Evolutionary conservation across 35 echinoderm and acorn worm genomes (phyloP), one percentile per base, ranked within the genome.

Genomic region (Apostichopus californicus): DNA sequence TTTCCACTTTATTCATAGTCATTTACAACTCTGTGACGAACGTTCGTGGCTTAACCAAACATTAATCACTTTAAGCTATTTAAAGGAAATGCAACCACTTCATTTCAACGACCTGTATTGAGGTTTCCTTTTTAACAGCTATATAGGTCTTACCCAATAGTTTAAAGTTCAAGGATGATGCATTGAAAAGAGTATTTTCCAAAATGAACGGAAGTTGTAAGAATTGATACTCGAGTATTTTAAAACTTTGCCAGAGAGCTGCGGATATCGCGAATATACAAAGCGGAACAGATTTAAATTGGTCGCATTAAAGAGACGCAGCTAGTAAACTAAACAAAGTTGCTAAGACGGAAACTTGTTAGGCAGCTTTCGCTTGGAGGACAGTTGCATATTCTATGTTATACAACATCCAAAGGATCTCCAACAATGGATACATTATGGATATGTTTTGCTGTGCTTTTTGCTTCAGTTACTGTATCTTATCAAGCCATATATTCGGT

Each of bases 231-330:
- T 75, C 17, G 71, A 22, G 7, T 7, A 20, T 20, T n/a, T 75
- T 75, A 18, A 18, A 75, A 75, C 71, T 75, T 75, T 18, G 71
- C 71, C 14, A 13, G 21, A 75, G 71, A 20, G 71, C 6, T 75
- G 71, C 71, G 71, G 71, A 75, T 75, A 75, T 75, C 6, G 34
- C 15, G 71, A 73, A 75, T 75, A 75, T 75, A 18, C 71, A 75
- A 7, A 75, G n/a, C 71, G 71, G 71, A 75, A 75, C 71, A 68
- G 18, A 22, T 18, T 14, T 75, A n/a, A 75, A 75, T 75, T 75
- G 71, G 71, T 6, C 20, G 71, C 12, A 75, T 75, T 68, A 9
- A 68, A 9, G 11, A 68, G 11, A 75, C 17, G 70, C 70, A 15
- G 21, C 26, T 79, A 52, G 22, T 79, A 28, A 11, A 28, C 10